Evolutionary conservation across 2,113 vertebrate species (phyloP), one percentile per base, ranked within the genome.

Genomic region (Etheostoma cragini): DNA sequence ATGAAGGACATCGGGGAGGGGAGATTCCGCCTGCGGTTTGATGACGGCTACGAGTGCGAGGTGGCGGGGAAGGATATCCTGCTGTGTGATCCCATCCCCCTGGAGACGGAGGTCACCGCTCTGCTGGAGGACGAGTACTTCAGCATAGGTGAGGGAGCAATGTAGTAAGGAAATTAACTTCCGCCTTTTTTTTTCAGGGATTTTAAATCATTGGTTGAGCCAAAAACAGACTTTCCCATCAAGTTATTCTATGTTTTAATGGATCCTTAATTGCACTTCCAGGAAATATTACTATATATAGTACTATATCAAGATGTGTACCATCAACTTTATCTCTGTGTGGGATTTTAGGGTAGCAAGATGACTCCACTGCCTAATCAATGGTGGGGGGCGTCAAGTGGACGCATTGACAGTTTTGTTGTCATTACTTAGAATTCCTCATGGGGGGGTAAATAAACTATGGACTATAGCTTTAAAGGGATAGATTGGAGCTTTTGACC

Each of bases 51-150:
- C 12, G 97, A 99, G 85, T 99, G 98, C 69, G 97, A 99, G 64
- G 98, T 99, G 46, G 88, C 95, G 47, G 98, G 97, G 73, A 97
- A 95, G 87, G 98, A 99, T 83, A 97, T 99, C 92, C 95, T 99
- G 61, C 93, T 99, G 54, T 99, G 98, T 65, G 98, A 99, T 81
- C 98, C 98, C 81, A 98, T 99, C 68, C 98, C 98, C 0, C 70
- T 97, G 94, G 97, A 98, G 74, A 98, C 98, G 0, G 97, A 99
- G 89, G 98, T 99, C 89, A 99, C 98, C 0, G 98, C 98, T 0
- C 96, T 99, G 76, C 97, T 98, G 1, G 97, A 99, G 74, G 97
- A 99, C 7, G 97, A 99, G 87, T 99, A 97, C 91, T 99, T 99
- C 84, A 98, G 96, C 62, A 96, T 96, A 87, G 98, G 98, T 99